Conservation (phyloP, 2,888 invertebrate genomes). For the Chaitophorus viminalis region DNA sequence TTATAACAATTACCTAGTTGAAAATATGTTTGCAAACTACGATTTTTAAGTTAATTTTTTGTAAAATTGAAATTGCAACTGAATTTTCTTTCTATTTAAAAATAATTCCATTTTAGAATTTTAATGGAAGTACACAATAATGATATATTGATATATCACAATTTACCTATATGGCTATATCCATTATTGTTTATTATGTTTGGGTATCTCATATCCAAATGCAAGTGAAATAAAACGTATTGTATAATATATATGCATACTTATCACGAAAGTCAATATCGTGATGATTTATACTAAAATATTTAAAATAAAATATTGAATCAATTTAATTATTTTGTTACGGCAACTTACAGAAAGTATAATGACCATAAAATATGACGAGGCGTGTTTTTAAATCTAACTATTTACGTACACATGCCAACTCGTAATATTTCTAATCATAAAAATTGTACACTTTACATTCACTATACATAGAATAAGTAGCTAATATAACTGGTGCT, state of each 20-base stretch:
- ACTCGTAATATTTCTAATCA: not conserved
- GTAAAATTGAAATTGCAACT: no score
- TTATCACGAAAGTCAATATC: not conserved
- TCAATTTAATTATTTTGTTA: constrained; percentile 26
- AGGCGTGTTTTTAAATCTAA: not conserved
- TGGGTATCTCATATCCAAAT: not conserved
- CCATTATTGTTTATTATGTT: no score
- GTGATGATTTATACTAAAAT: not conserved
- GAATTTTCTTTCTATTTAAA: no score
- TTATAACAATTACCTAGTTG: no score
- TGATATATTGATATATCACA: no score
- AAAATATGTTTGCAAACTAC: no score
- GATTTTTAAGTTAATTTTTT: no score
- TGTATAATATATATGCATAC: not conserved
- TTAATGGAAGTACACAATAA: no score
- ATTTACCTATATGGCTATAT: no score
- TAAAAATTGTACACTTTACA: not conserved
- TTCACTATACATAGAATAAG: not conserved
- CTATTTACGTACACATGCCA: not conserved
- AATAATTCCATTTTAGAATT: no score
- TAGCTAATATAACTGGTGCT: not conserved
- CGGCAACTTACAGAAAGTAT: not conserved
- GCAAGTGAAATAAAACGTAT: not conserved
- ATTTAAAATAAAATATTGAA: constrained; percentile 11
- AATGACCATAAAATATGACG: not conserved